phyloP scores from a whole-genome alignment of 37 sponge, comb jelly and placozoan species.

The Haliclona indistincta region DNA sequence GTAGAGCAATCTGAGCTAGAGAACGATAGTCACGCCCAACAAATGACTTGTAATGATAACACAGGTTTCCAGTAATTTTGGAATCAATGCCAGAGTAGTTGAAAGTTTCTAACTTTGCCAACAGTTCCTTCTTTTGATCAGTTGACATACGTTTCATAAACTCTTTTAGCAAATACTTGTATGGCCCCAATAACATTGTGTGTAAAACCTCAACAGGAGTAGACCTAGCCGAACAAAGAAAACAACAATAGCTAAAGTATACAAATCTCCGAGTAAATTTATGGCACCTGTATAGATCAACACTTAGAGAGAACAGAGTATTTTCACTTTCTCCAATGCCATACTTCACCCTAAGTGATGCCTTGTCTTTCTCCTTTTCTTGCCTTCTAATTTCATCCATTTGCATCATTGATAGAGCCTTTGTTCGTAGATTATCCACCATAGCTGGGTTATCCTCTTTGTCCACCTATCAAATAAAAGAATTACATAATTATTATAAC shows the following conservation, averaged over 20 bases:
- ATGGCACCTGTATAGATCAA: too few species aligned
- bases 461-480: too few species aligned
- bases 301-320: slow-evolving; percentile 10
- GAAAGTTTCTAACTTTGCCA: slow-evolving; percentile 17
- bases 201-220: slow-evolving; percentile 47
- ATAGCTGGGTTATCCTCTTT: too few species aligned
- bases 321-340: slow-evolving; percentile 19
- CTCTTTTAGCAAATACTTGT: slow-evolving; percentile 35
- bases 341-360: neutral
- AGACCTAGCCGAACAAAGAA: slow-evolving; percentile 5
- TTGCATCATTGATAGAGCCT: neutral
- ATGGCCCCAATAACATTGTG: slow-evolving; percentile 33
- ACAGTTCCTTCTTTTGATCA: slow-evolving; percentile 17
- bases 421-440: too few species aligned
- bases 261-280: too few species aligned
- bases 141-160: slow-evolving; percentile 8
- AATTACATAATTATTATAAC: too few species aligned
- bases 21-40: slow-evolving; percentile 45
- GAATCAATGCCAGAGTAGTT: slow-evolving; percentile 30
- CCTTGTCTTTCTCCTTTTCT: slow-evolving; percentile 2
- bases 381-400: slow-evolving; percentile 5
- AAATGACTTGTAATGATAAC: slow-evolving; percentile 38
- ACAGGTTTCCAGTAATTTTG: slow-evolving; percentile 15
- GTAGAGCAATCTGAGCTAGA: slow-evolving; percentile 27
- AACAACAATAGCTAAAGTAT: too few species aligned